These are phyloP conservation scores for Ataeniobius toweri DNA, from an alignment of 2,797 vertebrate genomes.

Conservation along the genomic window DNA sequence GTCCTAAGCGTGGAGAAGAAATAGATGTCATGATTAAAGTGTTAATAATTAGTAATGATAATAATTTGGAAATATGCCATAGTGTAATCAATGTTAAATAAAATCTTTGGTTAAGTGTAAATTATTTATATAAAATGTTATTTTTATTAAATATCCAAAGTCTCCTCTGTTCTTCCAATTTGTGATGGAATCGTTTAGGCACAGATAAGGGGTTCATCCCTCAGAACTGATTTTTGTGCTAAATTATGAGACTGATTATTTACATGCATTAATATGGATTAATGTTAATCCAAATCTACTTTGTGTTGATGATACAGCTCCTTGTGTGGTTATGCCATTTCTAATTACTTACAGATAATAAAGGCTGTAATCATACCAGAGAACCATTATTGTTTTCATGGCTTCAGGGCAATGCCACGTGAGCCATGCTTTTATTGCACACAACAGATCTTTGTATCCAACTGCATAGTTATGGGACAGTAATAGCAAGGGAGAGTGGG, in stretches of 20 bases:
- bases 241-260: background rate
- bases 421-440: conserved; percentile 55
- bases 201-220: background rate
- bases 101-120: too few relatives aligned
- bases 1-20: background rate
- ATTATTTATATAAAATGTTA: too few relatives aligned
- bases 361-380: conserved; percentile 25
- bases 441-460: conserved; percentile 69
- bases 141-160: background rate
- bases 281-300: background rate
- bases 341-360: conserved; percentile 45
- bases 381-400: conserved; percentile 43
- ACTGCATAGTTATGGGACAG: conserved; percentile 63
- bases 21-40: too few relatives aligned
- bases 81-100: too few relatives aligned
- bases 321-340: conserved; percentile 31
- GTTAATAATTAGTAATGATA: too few relatives aligned
- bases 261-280: background rate
- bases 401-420: conserved; percentile 45
- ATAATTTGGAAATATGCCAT: too few relatives aligned
- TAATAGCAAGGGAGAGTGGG: conserved; percentile 65
- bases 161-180: too few relatives aligned
- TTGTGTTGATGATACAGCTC: background rate
- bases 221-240: background rate
- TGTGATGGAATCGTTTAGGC: background rate